A percentile compares a stretch with the other conserved stretches of the same genome.
Evolutionary conservation across 2,113 vertebrate species (phyloP).

Genomic region (Lasiurus borealis): DNA sequence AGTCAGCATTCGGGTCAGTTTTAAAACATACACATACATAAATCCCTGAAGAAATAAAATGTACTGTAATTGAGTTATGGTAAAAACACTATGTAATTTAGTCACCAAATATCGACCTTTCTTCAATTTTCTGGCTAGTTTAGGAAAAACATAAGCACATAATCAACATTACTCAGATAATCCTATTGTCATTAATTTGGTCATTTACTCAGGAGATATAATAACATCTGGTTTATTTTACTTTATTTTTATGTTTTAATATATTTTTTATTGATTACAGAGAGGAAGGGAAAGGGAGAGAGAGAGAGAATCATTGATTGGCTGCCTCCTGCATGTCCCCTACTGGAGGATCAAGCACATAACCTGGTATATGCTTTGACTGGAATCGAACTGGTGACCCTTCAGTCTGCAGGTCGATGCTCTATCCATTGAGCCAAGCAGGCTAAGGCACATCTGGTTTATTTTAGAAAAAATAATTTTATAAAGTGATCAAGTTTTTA

Average conservation of each 20-base stretch:
- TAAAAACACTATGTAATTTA: neutral
- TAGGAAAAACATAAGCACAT: constrained; percentile 26
- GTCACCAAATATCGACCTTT: neutral
- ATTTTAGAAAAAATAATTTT: constrained; percentile 29
- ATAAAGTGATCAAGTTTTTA: neutral
- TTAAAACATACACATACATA: neutral
- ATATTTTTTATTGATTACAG: too few species aligned
- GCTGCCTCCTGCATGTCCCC: too few species aligned
- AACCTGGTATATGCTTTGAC: too few species aligned
- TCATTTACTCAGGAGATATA: neutral
- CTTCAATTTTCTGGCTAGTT: neutral
- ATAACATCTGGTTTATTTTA: constrained; percentile 16
- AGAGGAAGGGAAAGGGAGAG: too few species aligned
- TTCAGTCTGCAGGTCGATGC: too few species aligned
- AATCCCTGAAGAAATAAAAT: neutral
- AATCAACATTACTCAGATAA: neutral
- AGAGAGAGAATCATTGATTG: too few species aligned
- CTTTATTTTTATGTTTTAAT: too few species aligned
- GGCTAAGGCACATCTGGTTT: neutral
- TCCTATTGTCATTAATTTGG: neutral
- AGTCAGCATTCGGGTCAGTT: neutral
- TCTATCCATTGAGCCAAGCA: too few species aligned
- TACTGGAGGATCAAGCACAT: too few species aligned
- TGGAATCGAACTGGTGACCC: too few species aligned
- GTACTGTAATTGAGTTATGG: neutral